phyloP scores from a whole-genome alignment of 1,140 invertebrate species.

The Cotesia typhae region DNA sequence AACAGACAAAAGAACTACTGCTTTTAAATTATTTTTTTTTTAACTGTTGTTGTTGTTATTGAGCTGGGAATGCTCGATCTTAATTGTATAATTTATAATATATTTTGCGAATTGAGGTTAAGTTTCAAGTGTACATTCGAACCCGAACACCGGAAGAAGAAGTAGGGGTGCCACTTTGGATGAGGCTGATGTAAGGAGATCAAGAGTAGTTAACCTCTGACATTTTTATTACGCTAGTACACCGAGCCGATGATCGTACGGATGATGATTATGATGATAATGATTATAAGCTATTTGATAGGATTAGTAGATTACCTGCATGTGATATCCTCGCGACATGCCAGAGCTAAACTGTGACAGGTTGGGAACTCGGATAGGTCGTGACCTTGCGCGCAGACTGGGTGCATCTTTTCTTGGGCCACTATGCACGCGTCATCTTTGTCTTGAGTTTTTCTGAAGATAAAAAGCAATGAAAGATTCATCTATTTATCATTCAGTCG shows the following conservation, averaged over 20 bases:
- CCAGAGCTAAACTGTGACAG: constrained; percentile 81
- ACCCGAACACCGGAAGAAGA: no score
- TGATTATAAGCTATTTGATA: not conserved
- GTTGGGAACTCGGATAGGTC: constrained; percentile 77
- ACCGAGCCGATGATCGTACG: not conserved
- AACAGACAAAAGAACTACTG: not conserved
- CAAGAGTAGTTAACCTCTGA: constrained; percentile 7
- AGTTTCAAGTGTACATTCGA: not conserved
- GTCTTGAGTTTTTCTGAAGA: constrained; percentile 78
- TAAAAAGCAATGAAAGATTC: constrained; percentile 46
- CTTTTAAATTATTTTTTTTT: constrained; percentile 15
- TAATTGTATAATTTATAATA: constrained; percentile 47
- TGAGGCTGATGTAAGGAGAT: no score
- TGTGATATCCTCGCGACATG: constrained; percentile 77
- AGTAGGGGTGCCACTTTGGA: no score
- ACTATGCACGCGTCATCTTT: constrained; percentile 85
- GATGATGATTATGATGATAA: not conserved
- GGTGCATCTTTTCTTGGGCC: constrained; percentile 87
- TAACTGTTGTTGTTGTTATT: not conserved
- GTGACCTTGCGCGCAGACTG: constrained; percentile 82
- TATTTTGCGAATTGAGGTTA: constrained; percentile 36
- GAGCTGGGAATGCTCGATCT: constrained; percentile 8
- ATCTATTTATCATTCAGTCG: constrained; percentile 68
- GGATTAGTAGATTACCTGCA: constrained; percentile 70
- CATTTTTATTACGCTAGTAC: no score